Percentiles rank a stretch among this genome's conserved stretches.
Conservation (phyloP, 2,888 invertebrate genomes). For the Calliopum simillimum region DNA sequence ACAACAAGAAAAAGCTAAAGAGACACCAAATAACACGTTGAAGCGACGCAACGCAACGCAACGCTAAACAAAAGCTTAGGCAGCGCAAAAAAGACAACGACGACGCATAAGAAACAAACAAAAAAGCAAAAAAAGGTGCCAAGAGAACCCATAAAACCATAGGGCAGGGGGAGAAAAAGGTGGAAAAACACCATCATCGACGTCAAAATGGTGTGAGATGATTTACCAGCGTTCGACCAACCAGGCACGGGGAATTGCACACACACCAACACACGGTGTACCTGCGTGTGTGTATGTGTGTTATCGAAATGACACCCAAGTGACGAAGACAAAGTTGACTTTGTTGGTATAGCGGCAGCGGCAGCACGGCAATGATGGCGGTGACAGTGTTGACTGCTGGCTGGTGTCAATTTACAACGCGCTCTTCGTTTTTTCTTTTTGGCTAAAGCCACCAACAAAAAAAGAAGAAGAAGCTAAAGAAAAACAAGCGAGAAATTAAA, state of each 20-base stretch:
- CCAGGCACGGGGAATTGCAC: constrained; percentile 40
- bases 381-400: background rate
- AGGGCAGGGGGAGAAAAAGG: background rate
- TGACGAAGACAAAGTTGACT: background rate
- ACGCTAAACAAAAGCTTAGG: constrained; percentile 28
- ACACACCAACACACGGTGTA: constrained; percentile 23
- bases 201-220: constrained; percentile 51
- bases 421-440: too few species aligned
- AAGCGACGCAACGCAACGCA: constrained; percentile 13
- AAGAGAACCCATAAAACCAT: background rate
- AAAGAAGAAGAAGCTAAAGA: too few species aligned
- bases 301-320: constrained; percentile 13
- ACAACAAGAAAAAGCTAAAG: constrained; percentile 22
- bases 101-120: constrained; percentile 15
- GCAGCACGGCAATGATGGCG: background rate
- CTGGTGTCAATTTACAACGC: constrained; percentile 22
- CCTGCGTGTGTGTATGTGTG: background rate
- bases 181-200: constrained; percentile 20
- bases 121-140: background rate
- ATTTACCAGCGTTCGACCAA: constrained; percentile 50
- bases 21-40: constrained; percentile 21
- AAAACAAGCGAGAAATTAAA: background rate
- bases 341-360: background rate
- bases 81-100: constrained; percentile 20
- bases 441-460: too few species aligned